Evolutionary conservation across 2,888 invertebrate species (phyloP).

Genomic region (Lissonota sp.): DNA sequence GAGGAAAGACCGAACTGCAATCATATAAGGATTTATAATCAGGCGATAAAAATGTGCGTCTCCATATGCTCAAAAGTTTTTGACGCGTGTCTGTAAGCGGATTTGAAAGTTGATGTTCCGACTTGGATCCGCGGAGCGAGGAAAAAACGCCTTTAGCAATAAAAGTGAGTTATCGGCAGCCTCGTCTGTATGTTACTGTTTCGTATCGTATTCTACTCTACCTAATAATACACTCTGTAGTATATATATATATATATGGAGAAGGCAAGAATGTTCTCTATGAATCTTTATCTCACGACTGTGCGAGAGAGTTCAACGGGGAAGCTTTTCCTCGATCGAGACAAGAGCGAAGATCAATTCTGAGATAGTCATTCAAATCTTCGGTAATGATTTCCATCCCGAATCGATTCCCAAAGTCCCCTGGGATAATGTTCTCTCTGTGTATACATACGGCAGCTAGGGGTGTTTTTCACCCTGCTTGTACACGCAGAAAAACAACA

Average conservation of each 20-base stretch:
- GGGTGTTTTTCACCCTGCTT: conserved; percentile 67
- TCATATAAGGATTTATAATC: too few species aligned
- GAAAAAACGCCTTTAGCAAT: conserved; percentile 41
- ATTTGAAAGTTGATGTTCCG: conserved; percentile 27
- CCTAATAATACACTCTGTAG: conserved; percentile 12
- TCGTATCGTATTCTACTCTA: neutral
- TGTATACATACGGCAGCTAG: conserved; percentile 65
- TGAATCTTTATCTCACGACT: conserved; percentile 10
- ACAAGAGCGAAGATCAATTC: conserved; percentile 77
- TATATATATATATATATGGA: conserved; percentile 2
- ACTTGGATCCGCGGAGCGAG: conserved; percentile 5
- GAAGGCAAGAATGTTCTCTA: conserved; percentile 14
- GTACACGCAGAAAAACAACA: conserved; percentile 73
- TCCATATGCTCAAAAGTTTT: too few species aligned
- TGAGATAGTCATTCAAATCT: conserved; percentile 83
- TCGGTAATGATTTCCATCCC: conserved; percentile 83
- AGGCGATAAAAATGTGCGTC: too few species aligned
- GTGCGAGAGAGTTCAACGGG: conserved; percentile 57
- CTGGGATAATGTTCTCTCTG: conserved; percentile 77
- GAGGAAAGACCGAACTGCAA: too few species aligned
- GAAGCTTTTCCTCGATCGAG: conserved; percentile 37
- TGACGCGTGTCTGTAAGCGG: conserved; percentile 18
- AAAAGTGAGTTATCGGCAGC: conserved; percentile 59
- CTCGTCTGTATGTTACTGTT: conserved; percentile 10
- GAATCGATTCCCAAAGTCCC: conserved; percentile 83